Evolutionary conservation across 1,140 invertebrate genomes (phyloP).

Genomic region (Pseudomyrmex gracilis): DNA sequence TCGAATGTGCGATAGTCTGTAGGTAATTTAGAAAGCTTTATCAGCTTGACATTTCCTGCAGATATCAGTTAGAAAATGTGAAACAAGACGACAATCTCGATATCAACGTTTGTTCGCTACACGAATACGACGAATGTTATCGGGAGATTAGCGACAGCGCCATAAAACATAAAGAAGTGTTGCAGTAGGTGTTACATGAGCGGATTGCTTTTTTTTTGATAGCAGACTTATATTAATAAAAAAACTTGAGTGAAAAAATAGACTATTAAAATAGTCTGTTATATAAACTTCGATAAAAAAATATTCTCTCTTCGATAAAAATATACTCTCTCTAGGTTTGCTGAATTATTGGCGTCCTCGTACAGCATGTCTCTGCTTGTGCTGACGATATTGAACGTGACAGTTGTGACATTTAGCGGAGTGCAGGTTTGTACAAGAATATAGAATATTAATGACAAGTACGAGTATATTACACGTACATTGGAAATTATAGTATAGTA

Average conservation of each 20-base stretch:
- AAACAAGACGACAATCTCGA: neutral
- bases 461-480: too few relatives aligned
- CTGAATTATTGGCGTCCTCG: constrained; percentile 9
- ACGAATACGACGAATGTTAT: constrained; percentile 10
- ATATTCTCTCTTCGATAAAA: neutral
- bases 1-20: neutral
- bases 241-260: neutral
- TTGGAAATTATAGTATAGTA: too few relatives aligned
- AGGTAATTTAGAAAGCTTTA: neutral
- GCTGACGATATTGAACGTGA: neutral
- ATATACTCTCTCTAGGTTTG: neutral
- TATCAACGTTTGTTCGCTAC: neutral
- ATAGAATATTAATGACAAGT: too few relatives aligned
- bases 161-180: constrained; percentile 1
- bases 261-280: neutral
- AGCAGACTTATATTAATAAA: neutral
- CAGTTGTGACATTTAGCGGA: neutral
- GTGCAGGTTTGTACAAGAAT: neutral
- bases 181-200: neutral
- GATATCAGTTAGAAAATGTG: constrained; percentile 17
- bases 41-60: neutral
- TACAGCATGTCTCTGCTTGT: neutral
- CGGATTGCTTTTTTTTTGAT: neutral
- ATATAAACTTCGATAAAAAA: neutral
- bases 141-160: neutral